Percentiles rank a stretch among this genome's conserved stretches.
These are phyloP conservation scores for Perca fluviatilis DNA, from an alignment of 2,113 vertebrate species.

Conservation along the genomic window DNA sequence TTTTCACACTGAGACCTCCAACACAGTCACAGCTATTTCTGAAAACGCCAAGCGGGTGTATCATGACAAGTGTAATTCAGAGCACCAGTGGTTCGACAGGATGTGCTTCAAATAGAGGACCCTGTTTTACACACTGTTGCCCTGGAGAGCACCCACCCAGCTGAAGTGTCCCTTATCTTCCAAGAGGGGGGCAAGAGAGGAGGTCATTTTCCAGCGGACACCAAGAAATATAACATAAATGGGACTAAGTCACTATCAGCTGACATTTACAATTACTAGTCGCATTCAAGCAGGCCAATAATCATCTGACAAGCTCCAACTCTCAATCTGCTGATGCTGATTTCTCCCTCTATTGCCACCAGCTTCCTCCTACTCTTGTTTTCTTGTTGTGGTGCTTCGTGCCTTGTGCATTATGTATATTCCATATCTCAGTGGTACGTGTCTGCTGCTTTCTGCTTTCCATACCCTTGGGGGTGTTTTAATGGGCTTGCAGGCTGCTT, in stretches of 20 bases:
- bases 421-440: slow-evolving; percentile 35
- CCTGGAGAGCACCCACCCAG: slow-evolving; percentile 17
- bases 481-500: slow-evolving; percentile 32
- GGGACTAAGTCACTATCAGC: slow-evolving; percentile 26
- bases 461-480: slow-evolving; percentile 45
- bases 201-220: slow-evolving; percentile 64
- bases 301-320: slow-evolving; percentile 31
- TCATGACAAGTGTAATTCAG: slow-evolving; percentile 21
- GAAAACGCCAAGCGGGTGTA: slow-evolving; percentile 9
- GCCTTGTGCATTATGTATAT: slow-evolving; percentile 53
- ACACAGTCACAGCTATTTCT: slow-evolving; percentile 13
- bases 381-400: slow-evolving; percentile 28
- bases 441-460: slow-evolving; percentile 27
- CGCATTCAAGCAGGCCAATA: slow-evolving; percentile 46
- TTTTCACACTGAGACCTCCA: slow-evolving; percentile 5
- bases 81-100: slow-evolving; percentile 2
- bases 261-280: slow-evolving; percentile 46
- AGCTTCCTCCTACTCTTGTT: slow-evolving; percentile 11
- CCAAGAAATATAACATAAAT: slow-evolving; percentile 39
- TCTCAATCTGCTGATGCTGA: slow-evolving; percentile 17
- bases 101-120: slow-evolving; percentile 36
- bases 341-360: background rate
- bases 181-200: slow-evolving; percentile 37
- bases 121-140: slow-evolving; percentile 49
- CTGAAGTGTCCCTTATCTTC: slow-evolving; percentile 56